These are phyloP conservation scores for Drosophila vallismaia DNA, from an alignment of 2,888 invertebrate genomes.

Conservation along the genomic window DNA sequence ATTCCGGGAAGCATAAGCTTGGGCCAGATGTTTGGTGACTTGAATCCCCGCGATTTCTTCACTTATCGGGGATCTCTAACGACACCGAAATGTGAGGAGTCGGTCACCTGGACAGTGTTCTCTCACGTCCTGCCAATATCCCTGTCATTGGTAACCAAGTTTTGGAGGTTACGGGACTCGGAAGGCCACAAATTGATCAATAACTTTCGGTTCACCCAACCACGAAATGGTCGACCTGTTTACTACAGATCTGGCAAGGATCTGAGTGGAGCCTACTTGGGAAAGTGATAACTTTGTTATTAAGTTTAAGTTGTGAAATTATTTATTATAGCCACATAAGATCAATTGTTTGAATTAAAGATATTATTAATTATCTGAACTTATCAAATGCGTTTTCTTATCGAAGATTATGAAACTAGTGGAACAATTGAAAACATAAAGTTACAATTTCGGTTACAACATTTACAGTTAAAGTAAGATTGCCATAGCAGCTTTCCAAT, in stretches of 20 bases:
- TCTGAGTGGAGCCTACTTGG: constrained; percentile 22
- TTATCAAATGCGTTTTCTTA: not conserved
- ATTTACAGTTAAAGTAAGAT: not conserved
- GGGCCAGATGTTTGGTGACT: constrained; percentile 72
- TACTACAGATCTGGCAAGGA: constrained; percentile 48
- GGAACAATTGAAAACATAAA: not conserved
- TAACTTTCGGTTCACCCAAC: constrained; percentile 67
- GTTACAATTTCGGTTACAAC: not conserved
- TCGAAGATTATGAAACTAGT: not conserved
- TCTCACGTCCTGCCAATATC: constrained; percentile 85
- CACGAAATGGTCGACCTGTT: constrained; percentile 51
- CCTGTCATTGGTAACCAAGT: constrained; percentile 49
- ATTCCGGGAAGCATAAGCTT: constrained; percentile 60
- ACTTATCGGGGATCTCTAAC: constrained; percentile 88
- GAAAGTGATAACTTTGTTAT: constrained; percentile 8
- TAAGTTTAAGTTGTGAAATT: constrained; percentile 2
- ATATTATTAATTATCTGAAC: not conserved
- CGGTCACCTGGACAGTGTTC: constrained; percentile 89
- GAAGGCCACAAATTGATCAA: constrained; percentile 53
- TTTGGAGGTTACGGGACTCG: constrained; percentile 67
- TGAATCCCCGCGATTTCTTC: constrained; percentile 73
- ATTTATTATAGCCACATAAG: constrained; percentile 28
- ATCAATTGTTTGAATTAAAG: constrained; percentile 4
- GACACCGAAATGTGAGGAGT: constrained; percentile 89
- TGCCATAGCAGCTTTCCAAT: not conserved